phyloP scores from a whole-genome alignment of 2,797 vertebrate species.

The Xiphorhynchus erythropygius region DNA sequence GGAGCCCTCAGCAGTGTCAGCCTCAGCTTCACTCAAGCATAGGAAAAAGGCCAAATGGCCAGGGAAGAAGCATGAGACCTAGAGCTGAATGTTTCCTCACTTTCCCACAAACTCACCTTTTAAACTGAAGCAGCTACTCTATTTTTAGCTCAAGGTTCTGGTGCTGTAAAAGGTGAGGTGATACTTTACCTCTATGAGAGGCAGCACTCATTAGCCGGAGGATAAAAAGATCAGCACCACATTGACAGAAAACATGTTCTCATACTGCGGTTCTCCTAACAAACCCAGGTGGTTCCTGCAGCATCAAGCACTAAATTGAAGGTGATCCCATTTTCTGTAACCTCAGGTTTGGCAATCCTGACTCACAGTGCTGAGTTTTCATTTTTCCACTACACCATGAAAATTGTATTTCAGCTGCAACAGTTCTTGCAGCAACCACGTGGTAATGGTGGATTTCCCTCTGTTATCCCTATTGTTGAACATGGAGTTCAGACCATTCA shows the following conservation, averaged over 20 bases:
- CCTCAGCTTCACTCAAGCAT: background rate
- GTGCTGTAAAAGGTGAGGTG: background rate
- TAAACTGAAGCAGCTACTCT: background rate
- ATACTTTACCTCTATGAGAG: background rate
- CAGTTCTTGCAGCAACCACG: background rate
- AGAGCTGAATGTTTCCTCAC: background rate
- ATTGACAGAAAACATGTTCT: background rate
- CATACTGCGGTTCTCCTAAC: background rate
- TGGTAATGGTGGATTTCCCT: background rate
- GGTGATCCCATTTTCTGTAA: background rate
- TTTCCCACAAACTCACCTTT: background rate
- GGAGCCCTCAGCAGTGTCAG: background rate
- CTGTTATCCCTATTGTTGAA: background rate
- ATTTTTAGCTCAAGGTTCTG: background rate
- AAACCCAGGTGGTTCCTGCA: background rate
- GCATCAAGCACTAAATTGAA: background rate
- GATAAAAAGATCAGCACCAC: too few species aligned
- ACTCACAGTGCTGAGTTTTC: background rate
- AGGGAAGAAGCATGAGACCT: background rate
- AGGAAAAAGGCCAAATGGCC: background rate
- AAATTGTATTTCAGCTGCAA: background rate
- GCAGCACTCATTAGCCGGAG: background rate
- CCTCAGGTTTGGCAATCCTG: background rate
- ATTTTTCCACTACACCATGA: background rate
- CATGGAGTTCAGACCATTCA: accelerated